Conservation (phyloP, 2,113 vertebrate species). For the rat (Rattus norvegicus) region DNA sequence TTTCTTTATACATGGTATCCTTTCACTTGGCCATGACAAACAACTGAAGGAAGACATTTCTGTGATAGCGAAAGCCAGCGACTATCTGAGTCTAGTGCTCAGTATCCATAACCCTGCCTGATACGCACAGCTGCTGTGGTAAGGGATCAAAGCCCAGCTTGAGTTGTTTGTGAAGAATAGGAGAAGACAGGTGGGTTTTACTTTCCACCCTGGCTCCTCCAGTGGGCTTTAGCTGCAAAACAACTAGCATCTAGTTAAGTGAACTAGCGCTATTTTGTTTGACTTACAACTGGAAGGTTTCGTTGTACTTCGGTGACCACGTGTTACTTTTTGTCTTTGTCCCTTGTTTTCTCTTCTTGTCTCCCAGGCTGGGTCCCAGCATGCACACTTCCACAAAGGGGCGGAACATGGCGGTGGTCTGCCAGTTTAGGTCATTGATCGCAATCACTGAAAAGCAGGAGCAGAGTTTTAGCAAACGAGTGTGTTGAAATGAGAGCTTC, state of each 20-base stretch:
- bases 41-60: not conserved
- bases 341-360: conserved; percentile 97
- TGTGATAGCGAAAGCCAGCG: not conserved
- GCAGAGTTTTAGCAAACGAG: not conserved
- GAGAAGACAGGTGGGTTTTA: not conserved
- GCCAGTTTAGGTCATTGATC: conserved; percentile 96
- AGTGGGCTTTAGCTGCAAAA: not conserved
- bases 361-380: conserved; percentile 94
- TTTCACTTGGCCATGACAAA: not conserved
- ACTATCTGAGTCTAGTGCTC: not conserved
- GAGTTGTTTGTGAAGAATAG: not conserved
- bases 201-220: not conserved
- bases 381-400: conserved; percentile 97
- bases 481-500: not conserved
- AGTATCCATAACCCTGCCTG: not conserved
- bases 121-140: not conserved
- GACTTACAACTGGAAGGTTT: conserved; percentile 99
- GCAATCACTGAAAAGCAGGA: conserved; percentile 90
- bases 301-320: conserved; percentile 99
- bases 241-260: not conserved
- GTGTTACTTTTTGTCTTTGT: conserved; percentile 99
- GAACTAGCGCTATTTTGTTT: not conserved
- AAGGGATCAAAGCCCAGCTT: not conserved
- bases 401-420: conserved; percentile 97
- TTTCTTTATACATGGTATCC: not conserved